These are phyloP conservation scores for Onychostoma macrolepis DNA, from an alignment of 2,113 vertebrate species.

Conservation along the genomic window DNA sequence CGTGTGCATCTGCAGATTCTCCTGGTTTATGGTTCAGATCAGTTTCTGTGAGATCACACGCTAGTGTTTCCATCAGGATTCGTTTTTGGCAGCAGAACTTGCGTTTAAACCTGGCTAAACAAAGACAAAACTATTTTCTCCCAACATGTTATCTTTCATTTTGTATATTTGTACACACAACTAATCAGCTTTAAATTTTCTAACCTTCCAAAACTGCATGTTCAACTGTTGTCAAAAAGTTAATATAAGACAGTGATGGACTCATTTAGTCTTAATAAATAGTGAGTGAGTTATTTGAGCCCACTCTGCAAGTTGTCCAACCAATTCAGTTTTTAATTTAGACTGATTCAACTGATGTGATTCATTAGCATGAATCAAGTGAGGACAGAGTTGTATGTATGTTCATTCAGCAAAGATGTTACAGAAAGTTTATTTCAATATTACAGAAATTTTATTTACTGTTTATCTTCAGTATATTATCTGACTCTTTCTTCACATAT, in stretches of 20 bases:
- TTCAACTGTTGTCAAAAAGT: neutral
- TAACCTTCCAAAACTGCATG: neutral
- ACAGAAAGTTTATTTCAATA: too few relatives aligned
- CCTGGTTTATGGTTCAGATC: neutral
- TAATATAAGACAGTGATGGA: neutral
- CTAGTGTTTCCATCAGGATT: constrained; percentile 27
- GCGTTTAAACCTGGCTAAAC: neutral
- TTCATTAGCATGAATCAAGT: neutral
- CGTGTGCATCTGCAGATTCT: constrained; percentile 19
- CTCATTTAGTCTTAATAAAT: neutral
- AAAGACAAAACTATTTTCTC: neutral
- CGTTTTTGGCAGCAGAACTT: neutral
- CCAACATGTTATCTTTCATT: neutral
- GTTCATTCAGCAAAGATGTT: too few relatives aligned
- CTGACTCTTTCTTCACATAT: too few relatives aligned
- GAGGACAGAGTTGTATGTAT: neutral
- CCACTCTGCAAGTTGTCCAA: neutral
- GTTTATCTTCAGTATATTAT: too few relatives aligned
- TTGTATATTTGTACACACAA: neutral
- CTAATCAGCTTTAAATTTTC: neutral
- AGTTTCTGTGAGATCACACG: neutral
- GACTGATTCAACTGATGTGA: neutral
- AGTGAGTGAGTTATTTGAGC: neutral
- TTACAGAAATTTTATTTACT: too few relatives aligned
- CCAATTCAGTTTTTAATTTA: neutral